These are phyloP conservation scores for Perdita meconis DNA, from an alignment of 2,888 invertebrate species.

Conservation along the genomic window DNA sequence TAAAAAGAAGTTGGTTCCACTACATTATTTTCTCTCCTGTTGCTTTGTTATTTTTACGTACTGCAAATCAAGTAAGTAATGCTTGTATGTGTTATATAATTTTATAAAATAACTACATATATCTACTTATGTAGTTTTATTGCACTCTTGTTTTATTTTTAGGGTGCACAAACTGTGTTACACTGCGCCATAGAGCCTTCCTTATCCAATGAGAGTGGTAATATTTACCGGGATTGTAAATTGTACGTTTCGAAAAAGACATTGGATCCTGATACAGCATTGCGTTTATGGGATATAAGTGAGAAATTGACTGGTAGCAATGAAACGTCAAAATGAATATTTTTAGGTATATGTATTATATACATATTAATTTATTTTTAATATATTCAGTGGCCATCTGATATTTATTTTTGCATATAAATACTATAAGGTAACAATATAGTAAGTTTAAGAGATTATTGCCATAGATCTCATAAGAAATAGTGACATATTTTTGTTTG, in stretches of 20 bases:
- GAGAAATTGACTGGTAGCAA: constrained; percentile 84
- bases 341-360: constrained; percentile 31
- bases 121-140: too few relatives aligned
- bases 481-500: constrained; percentile 49
- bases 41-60: constrained; percentile 89
- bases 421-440: constrained; percentile 31
- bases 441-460: constrained; percentile 27
- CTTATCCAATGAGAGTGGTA: constrained; percentile 88
- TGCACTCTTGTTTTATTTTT: constrained; percentile 73
- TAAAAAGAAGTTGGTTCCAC: constrained; percentile 88
- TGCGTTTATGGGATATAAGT: constrained; percentile 90
- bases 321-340: constrained; percentile 57
- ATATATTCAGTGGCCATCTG: constrained; percentile 47
- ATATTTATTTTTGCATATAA: constrained; percentile 62
- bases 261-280: constrained; percentile 87
- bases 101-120: too few relatives aligned
- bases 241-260: constrained; percentile 87
- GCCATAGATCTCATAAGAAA: constrained; percentile 33
- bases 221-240: constrained; percentile 90
- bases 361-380: constrained; percentile 33
- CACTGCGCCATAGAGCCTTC: constrained; percentile 90
- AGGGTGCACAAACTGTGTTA: constrained; percentile 93
- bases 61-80: constrained; percentile 88
- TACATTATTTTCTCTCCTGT: constrained; percentile 89
- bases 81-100: background rate